Evolutionary conservation across 1,140 invertebrate genomes (phyloP), one percentile per base, ranked within the genome.

Genomic region (Agraylea sexmaculata): DNA sequence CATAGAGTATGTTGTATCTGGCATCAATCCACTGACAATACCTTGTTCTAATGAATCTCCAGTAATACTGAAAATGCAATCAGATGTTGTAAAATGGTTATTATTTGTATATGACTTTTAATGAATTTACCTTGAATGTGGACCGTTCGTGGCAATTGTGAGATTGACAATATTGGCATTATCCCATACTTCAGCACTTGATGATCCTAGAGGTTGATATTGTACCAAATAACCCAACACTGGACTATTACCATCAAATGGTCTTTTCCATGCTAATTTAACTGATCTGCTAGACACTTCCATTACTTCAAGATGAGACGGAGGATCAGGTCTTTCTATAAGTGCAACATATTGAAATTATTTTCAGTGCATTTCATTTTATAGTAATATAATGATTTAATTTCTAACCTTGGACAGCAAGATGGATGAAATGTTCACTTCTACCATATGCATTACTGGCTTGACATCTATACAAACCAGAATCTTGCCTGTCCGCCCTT

Each of bases 401-500:
- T 13, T 31, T 15, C 30, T 31, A 6, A 85, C 84, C 83, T 77
- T 88, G 84, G 2, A 92, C 86, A 15, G 78, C 75, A 1, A 94
- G 66, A 62, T 84, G 79, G 34, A 89, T 80, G 8, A 80, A 73
- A 53, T 87, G 81, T 50, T 87, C 83, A 45, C 87, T 87, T 30
- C 78, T 72, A 1, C 88, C 88, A 51, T 80, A 87, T 0, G 75
- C 74, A 59, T 94, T 93, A 47, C 80, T 77, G 0, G 86, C 86
- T 8, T 77, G 73, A 55, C 89, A 94, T n/a, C 79, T 76, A 58
- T 91, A 92, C 11, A 82, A 73, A 0, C 83, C 86, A 0, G 86
- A 87, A 58, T 93, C 87, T 47, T 78, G 69, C 32, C 81, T 69
- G 56, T 81, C 78, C 4, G 77, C 75, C 20, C 71, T 64, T 19